phyloP scores from a whole-genome alignment of 2,888 invertebrate species.

The Chymomyza fuscimana region DNA sequence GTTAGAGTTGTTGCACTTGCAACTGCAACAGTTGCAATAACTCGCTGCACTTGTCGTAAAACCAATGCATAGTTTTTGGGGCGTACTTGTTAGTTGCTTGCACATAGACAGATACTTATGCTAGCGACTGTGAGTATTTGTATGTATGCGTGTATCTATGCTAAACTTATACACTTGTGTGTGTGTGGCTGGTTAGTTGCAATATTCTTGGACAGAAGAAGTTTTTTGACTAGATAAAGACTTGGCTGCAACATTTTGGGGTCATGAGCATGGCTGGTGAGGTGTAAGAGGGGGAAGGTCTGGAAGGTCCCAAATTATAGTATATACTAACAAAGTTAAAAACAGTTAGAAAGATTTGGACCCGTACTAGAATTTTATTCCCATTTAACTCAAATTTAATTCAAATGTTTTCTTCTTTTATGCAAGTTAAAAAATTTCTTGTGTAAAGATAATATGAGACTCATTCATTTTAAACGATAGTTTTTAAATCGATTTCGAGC shows the following conservation, averaged over 20 bases:
- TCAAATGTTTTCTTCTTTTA: no score
- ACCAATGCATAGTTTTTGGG: slow-evolving; percentile 58
- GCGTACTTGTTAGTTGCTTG: slow-evolving; percentile 29
- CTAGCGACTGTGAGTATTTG: slow-evolving; percentile 1
- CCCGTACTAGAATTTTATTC: no score
- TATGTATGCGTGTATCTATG: background rate
- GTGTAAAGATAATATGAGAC: no score
- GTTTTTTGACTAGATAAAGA: background rate
- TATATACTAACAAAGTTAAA: no score
- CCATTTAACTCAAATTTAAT: no score
- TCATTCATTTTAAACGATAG: no score
- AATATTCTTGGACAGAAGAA: background rate
- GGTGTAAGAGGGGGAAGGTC: background rate
- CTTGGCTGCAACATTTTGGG: background rate
- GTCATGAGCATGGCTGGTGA: background rate
- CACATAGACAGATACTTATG: slow-evolving; percentile 8
- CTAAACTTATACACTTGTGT: background rate
- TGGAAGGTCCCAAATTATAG: no score
- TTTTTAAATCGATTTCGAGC: no score
- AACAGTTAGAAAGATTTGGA: no score
- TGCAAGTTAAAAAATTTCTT: no score
- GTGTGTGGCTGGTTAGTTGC: background rate
- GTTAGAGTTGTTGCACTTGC: slow-evolving; percentile 48
- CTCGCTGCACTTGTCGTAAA: slow-evolving; percentile 21
- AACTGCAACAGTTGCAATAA: background rate